phyloP scores from a whole-genome alignment of 2,113 vertebrate genomes.

The Puntigrus tetrazona region DNA sequence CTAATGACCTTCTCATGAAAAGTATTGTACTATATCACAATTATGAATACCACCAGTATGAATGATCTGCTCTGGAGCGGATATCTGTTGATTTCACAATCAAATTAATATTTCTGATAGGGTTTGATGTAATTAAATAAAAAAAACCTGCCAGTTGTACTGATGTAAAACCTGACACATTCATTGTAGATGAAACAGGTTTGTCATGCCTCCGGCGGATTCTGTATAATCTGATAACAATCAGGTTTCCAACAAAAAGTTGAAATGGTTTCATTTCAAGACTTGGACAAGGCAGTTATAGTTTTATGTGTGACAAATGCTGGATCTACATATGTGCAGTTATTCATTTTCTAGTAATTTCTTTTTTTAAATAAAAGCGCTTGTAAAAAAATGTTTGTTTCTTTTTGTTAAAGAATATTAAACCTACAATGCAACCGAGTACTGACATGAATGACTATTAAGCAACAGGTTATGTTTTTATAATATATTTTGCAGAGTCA shows the following conservation, averaged over 20 bases:
- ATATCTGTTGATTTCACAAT: neutral
- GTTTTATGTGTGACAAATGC: no score
- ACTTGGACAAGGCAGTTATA: no score
- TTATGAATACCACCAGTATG: neutral
- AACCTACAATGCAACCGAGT: neutral
- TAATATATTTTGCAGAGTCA: neutral
- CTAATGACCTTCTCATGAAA: neutral
- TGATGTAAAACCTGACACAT: neutral
- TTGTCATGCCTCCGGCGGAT: constrained; percentile 70
- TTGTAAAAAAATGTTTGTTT: no score
- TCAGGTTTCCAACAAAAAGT: neutral
- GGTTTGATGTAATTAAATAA: neutral
- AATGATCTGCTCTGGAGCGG: neutral
- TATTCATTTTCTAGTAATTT: no score
- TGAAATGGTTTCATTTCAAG: no score
- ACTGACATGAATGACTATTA: neutral
- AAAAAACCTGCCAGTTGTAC: neutral
- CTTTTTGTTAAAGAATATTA: no score
- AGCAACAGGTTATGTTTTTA: neutral
- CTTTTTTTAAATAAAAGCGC: no score
- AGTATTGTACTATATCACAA: neutral
- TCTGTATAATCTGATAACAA: constrained; percentile 63
- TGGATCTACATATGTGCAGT: no score
- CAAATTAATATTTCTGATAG: neutral
- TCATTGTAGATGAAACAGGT: constrained; percentile 68